Evolutionary conservation across 2,797 vertebrate genomes (phyloP).

Genomic region (Tragelaphus oryx): DNA sequence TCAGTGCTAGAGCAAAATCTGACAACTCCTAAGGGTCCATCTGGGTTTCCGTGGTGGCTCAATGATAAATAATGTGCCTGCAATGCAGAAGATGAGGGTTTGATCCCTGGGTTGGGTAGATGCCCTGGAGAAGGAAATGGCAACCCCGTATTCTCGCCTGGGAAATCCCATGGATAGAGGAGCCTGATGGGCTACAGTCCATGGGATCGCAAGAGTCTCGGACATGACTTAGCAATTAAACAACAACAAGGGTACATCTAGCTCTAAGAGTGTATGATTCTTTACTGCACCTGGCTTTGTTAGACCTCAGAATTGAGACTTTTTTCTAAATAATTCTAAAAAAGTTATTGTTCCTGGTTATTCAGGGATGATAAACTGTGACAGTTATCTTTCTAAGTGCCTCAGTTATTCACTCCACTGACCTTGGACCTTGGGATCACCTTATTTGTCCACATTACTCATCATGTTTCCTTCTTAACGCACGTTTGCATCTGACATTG

Average conservation of each 20-base stretch:
- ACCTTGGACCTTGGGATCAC: background rate
- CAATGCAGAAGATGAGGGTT: background rate
- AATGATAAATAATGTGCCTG: background rate
- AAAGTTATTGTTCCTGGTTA: conserved; percentile 8
- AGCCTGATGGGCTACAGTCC: background rate
- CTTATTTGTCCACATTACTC: background rate
- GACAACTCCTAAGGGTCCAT: background rate
- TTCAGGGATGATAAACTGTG: background rate
- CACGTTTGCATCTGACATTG: background rate
- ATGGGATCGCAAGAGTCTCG: background rate
- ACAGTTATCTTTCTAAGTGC: background rate
- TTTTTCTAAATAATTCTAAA: conserved; percentile 46
- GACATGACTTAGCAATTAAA: background rate
- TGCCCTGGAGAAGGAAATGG: background rate
- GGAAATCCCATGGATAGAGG: background rate
- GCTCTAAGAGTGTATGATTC: background rate
- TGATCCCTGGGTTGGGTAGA: background rate
- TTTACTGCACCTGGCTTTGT: background rate
- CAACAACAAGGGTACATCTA: background rate
- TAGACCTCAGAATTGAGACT: background rate
- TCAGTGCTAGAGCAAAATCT: background rate
- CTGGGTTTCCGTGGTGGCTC: background rate
- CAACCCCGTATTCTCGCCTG: background rate
- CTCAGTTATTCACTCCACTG: background rate
- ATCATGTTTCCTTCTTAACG: background rate